Evolutionary conservation across 2,113 vertebrate species (phyloP).

Genomic region (Gnathonemus longibarbis): DNA sequence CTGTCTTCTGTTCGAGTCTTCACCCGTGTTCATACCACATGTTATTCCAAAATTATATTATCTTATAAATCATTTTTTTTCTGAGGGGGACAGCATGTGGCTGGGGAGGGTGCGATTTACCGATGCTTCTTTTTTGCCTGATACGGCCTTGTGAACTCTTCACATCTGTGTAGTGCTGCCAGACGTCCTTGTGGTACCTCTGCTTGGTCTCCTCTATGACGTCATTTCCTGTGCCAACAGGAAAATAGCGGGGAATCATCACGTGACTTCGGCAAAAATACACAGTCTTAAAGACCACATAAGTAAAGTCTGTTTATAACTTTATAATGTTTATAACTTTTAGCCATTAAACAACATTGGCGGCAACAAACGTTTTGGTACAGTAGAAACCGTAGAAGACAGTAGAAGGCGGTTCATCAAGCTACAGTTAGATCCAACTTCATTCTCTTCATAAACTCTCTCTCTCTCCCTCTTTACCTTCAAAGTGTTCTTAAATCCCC

Average conservation of each 20-base stretch:
- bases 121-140: slow-evolving; percentile 55
- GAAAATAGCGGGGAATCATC: background rate
- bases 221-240: slow-evolving; percentile 56
- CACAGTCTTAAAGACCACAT: background rate
- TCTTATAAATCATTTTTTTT: background rate
- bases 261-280: slow-evolving; percentile 3
- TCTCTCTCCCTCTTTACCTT: background rate
- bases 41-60: background rate
- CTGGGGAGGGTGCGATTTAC: slow-evolving; percentile 33
- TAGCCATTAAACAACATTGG: background rate
- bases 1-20: background rate
- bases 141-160: slow-evolving; percentile 47
- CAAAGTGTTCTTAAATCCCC: background rate
- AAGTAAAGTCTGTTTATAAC: background rate
- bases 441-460: background rate
- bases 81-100: background rate
- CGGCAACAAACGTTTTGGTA: background rate
- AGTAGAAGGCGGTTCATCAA: background rate
- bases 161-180: slow-evolving; percentile 40
- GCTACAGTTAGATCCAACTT: background rate
- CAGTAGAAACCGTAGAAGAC: background rate
- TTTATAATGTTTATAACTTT: background rate
- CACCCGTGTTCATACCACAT: background rate
- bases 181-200: slow-evolving; percentile 52
- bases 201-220: slow-evolving; percentile 55